Conservation (phyloP, 2,797 vertebrate species). For the Alfaro cultratus region DNA sequence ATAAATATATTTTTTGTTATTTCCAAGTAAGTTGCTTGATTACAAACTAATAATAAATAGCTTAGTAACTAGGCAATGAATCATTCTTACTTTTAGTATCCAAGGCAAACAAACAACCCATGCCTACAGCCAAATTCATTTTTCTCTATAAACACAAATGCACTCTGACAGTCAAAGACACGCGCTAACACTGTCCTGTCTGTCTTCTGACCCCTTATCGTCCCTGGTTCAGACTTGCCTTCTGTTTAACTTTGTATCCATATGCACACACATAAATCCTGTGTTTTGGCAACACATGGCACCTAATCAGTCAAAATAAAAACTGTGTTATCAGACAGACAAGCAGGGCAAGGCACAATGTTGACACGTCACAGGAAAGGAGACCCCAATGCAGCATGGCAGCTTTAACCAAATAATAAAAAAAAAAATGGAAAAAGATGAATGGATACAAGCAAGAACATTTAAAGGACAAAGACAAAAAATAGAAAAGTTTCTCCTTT, state of each 20-base stretch:
- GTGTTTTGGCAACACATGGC: slow-evolving; percentile 47
- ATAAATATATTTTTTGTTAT: neutral
- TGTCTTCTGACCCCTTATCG: slow-evolving; percentile 31
- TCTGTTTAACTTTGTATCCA: slow-evolving; percentile 17
- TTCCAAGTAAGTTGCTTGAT: neutral
- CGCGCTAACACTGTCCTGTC: neutral
- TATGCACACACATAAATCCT: slow-evolving; percentile 37
- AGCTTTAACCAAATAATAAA: slow-evolving; percentile 38
- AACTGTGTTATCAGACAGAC: slow-evolving; percentile 64
- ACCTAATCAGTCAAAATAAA: slow-evolving; percentile 50
- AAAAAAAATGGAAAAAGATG: slow-evolving; percentile 20
- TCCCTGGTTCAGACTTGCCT: slow-evolving; percentile 5
- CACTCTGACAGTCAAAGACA: slow-evolving; percentile 14
- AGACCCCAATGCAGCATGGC: slow-evolving; percentile 42
- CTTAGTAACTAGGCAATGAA: neutral
- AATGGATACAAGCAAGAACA: neutral
- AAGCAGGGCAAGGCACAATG: slow-evolving; percentile 41
- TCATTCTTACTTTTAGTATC: neutral
- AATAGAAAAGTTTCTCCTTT: slow-evolving; percentile 17
- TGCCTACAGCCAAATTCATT: slow-evolving; percentile 3
- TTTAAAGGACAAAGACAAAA: neutral
- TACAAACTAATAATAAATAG: neutral
- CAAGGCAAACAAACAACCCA: neutral
- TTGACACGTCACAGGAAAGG: slow-evolving; percentile 52
- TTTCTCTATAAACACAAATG: slow-evolving; percentile 7